Conservation (phyloP, 2,113 vertebrate species). For the Phrynosoma platyrhinos region DNA sequence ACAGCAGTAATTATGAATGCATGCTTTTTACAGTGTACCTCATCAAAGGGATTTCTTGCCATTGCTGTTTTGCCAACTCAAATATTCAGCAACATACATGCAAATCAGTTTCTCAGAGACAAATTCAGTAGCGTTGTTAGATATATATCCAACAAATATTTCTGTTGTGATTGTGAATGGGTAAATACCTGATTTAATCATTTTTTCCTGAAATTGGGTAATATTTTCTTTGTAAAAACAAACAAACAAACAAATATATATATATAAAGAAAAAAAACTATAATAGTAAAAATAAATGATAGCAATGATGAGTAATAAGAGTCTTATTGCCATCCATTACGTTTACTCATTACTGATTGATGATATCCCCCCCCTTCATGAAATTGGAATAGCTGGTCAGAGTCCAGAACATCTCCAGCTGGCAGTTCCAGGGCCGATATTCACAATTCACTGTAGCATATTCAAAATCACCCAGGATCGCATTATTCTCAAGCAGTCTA, state of each 20-base stretch:
- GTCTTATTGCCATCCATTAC: slow-evolving; percentile 79
- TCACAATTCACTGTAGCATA: slow-evolving; percentile 86
- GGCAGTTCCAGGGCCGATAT: slow-evolving; percentile 85
- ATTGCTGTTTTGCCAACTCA: slow-evolving; percentile 68
- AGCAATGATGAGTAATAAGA: slow-evolving; percentile 62
- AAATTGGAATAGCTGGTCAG: slow-evolving; percentile 68
- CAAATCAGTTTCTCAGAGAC: slow-evolving; percentile 74
- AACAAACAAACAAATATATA: slow-evolving; percentile 32
- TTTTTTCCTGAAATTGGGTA: slow-evolving; percentile 76
- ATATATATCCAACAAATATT: slow-evolving; percentile 71
- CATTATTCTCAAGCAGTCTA: slow-evolving; percentile 95
- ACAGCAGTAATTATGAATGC: slow-evolving; percentile 77
- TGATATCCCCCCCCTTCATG: slow-evolving; percentile 53
- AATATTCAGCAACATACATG: slow-evolving; percentile 79
- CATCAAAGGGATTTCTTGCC: slow-evolving; percentile 68
- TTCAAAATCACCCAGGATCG: slow-evolving; percentile 89
- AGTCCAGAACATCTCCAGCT: slow-evolving; percentile 89
- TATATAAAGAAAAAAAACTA: slow-evolving; percentile 37
- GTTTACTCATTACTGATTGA: slow-evolving; percentile 70
- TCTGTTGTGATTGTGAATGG: slow-evolving; percentile 64
- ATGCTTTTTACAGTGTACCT: slow-evolving; percentile 86
- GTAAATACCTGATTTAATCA: slow-evolving; percentile 77
- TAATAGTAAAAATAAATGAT: slow-evolving; percentile 62
- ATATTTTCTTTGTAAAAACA: slow-evolving; percentile 63
- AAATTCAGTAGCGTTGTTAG: slow-evolving; percentile 77